Base-by-base conservation (phyloP, 2,888 invertebrate genomes). In the Ryuthela nishihirai region DNA sequence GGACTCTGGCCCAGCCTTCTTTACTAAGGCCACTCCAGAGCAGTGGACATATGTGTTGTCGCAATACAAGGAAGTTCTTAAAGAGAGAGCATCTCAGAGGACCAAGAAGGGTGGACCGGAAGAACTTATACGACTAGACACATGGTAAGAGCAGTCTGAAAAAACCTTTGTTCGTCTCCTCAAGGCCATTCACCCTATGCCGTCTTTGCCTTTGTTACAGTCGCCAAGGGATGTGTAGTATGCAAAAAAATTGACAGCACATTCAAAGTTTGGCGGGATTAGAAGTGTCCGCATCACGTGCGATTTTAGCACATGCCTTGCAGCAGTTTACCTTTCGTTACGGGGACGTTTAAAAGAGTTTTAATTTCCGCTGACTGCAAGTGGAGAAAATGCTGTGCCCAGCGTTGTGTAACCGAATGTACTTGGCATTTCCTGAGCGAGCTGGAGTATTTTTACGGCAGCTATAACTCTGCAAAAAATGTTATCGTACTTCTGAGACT, bases 101-200 rank as follows among this genome's bases (percentile, higher is more conserved):
- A 85, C 84, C 75, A 92, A 92, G 82, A 93, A 88, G 79, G 64
- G 65, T 38, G 67, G 67, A 50, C 88, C 92, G 54, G 92, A 92
- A 76, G 93, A 93, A 78, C 83, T 92, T 74, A 85, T 93, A 77
- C 91, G 92, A 79, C 81, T 93, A 80, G 93, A 93, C 80, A 87
- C 89, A 77, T 93, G 93, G 93, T 90, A 80, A 88, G 88, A n/a
- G n/a, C n/a, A n/a, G 67, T 41, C 32, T 20, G 38, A 60, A 38
- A 25, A 42, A 50, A 58, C 50, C 54, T 53, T 65, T 49, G 46
- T 60, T 56, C 46, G 54, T 32, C 43, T 39, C 43, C 48, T 55
- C 61, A 62, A 60, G 60, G 60, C 54, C 60, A 54, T 60, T 60
- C 60, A 60, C 60, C 60, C 60, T 45, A 48, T 21, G 54, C 42